Base-by-base conservation (phyloP, 1,140 invertebrate genomes). In the Phthorimaea operculella region DNA sequence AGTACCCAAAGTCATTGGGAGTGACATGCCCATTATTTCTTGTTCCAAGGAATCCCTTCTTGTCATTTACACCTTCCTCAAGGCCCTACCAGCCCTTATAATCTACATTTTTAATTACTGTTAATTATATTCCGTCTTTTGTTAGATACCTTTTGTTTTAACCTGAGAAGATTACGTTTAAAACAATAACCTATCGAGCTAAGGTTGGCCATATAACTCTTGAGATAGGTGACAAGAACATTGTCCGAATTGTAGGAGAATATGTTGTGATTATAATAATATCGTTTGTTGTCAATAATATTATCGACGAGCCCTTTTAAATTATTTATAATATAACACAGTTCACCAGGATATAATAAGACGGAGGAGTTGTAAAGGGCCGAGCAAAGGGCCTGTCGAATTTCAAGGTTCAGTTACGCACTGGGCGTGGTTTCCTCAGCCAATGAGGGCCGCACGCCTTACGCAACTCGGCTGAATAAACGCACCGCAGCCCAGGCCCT, bases 291-390 rank as follows among this genome's bases (percentile, higher is more conserved):
- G 39, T 56, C 52, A 57, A 65, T 65, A 64, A 64, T 70, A 70
- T 62, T 66, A 60, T 65, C 59, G 66, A 65, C 54, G 67, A 71
- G 72, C 78, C 81, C 74, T 82, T 60, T 82, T 78, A 81, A 85
- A 84, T 83, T 83, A 84, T 85, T 85, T 85, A 85, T 85, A 85
- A 79, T 85, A 85, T 83, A 85, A 85, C 74, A 78, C 78, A 75
- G 65, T 59, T 62, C 68, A 85, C 82, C 69, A 81, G 79, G 78
- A 72, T 53, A 52, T 58, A 77, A 85, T 57, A 77, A 67, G 62
- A 33, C 42, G 17, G 62, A 76, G 66, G 74, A 81, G 81, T 58
- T 76, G 33, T 52, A 71, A 80, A 85, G 77, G 79, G 78, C 71
- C 58, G 56, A 54, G 51, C 55, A 78, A 47, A 83, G 77, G 78